Evolutionary conservation across 2,797 vertebrate species (phyloP), one percentile per base, ranked within the genome.

Genomic region (Enteromius argenteus): DNA sequence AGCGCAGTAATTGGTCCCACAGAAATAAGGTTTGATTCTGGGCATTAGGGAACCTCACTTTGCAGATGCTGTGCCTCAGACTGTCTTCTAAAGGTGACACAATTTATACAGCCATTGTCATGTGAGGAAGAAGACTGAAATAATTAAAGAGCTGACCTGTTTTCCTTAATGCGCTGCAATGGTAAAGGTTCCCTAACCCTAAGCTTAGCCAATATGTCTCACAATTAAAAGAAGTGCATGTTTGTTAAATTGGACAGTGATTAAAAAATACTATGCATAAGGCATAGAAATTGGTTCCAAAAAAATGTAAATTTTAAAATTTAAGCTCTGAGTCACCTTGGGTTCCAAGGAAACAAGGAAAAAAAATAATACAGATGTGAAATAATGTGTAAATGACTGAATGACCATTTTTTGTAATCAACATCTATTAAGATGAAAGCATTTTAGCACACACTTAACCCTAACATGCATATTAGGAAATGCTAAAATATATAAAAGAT

Each of bases 1-100:
- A 39, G 53, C 56, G 37, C 86, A 84, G 80, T 90, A 89, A 90
- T 90, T 90, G 89, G 88, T 90, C 88, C 89, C 89, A 56, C 68
- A 88, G 89, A 90, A 90, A 90, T 86, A 56, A 44, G 37, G 53
- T 62, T 74, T 44, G 82, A 87, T 68, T 72, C 19, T 35, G 62
- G 23, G 49, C 82, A 85, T 90, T 85, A 87, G 87, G 80, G 79
- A 87, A 88, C 35, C 82, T 87, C 78, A 62, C 37, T 21, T 75
- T 37, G 76, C 35, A 83, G 51, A 71, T 39, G 30, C 37, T 13
- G 19, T 42, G 21, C 46, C 35, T 11, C 5, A 42, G 15, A n/a
- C 46, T 30, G 49, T 83, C 62, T 67, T 8, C 30, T 67, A 51
- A 79, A 79, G 32, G 53, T 37, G 39, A 62, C 27, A 79, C 27